Conservation (phyloP, 2,888 invertebrate genomes). For the Cetonia aurata region DNA sequence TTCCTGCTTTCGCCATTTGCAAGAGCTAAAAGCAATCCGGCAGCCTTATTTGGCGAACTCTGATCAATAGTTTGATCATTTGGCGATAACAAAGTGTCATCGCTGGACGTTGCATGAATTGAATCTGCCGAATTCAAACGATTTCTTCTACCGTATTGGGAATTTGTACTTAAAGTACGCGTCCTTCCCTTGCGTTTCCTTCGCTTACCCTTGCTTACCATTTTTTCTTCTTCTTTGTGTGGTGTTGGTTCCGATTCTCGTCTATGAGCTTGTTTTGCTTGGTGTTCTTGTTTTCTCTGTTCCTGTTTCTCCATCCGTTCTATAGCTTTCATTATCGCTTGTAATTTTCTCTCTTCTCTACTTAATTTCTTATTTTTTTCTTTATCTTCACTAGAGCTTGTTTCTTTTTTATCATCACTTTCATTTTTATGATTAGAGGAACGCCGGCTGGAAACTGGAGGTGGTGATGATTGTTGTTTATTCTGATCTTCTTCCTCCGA, state of each 20-base stretch:
- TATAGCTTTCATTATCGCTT: constrained; percentile 94
- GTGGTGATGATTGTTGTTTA: constrained; percentile 46
- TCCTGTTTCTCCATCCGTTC: constrained; percentile 92
- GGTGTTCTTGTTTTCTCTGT: constrained; percentile 82
- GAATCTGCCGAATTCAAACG: constrained; percentile 84
- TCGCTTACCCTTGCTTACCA: constrained; percentile 50
- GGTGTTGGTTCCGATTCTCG: constrained; percentile 74
- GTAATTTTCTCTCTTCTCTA: constrained; percentile 94
- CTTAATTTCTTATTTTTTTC: constrained; percentile 68
- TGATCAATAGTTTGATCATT: constrained; percentile 57
- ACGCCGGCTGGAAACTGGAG: constrained; percentile 58
- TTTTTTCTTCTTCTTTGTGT: constrained; percentile 45
- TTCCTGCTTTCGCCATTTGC: constrained; percentile 65
- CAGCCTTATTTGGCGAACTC: constrained; percentile 66
- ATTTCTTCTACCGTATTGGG: constrained; percentile 72
- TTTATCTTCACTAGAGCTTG: constrained; percentile 41
- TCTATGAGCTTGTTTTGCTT: constrained; percentile 76
- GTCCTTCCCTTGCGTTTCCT: constrained; percentile 74
- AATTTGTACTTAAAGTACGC: constrained; percentile 71
- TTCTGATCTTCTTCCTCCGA: constrained; percentile 44
- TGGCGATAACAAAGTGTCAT: constrained; percentile 75
- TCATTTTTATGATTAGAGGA: constrained; percentile 57
- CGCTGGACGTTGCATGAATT: constrained; percentile 80
- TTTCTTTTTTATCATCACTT: constrained; percentile 52
- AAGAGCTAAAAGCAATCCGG: constrained; percentile 71